A percentile compares a stretch with the other conserved stretches of the same genome.
These are phyloP conservation scores for Hemiscyllium ocellatum DNA, from an alignment of 2,113 vertebrate genomes.

Conservation along the genomic window DNA sequence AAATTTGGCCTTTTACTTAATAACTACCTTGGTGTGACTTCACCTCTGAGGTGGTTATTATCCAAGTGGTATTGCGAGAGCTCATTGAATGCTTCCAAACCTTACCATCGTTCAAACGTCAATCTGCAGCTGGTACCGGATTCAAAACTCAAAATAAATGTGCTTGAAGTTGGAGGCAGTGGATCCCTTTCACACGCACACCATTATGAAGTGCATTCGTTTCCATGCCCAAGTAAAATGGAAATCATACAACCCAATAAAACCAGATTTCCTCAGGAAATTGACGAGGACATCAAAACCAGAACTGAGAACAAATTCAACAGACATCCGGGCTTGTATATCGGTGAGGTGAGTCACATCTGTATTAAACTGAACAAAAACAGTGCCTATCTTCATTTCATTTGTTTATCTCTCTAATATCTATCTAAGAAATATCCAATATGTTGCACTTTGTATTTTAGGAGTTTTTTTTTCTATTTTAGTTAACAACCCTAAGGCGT, in stretches of 20 bases:
- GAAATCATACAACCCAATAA: neutral
- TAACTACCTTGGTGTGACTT: conserved; percentile 57
- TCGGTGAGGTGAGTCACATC: neutral
- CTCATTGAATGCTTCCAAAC: neutral
- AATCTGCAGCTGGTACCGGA: neutral
- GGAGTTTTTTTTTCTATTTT: neutral
- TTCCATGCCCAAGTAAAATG: neutral
- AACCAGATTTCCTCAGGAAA: neutral
- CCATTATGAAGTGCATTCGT: neutral
- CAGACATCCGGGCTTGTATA: neutral
- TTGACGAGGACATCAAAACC: neutral
- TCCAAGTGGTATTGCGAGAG: neutral
- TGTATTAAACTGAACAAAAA: neutral
- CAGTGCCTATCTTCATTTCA: neutral
- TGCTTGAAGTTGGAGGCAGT: neutral
- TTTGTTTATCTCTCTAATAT: neutral
- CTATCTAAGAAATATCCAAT: neutral
- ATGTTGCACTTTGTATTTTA: neutral
- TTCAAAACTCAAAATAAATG: neutral
- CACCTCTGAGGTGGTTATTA: neutral
- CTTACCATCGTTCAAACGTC: neutral
- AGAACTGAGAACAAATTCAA: neutral
- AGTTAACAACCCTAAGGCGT: too few species aligned
- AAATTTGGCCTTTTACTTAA: conserved; percentile 48
- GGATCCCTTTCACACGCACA: neutral